These are phyloP conservation scores for Ophion costatus DNA, from an alignment of 2,888 invertebrate species.

Conservation along the genomic window DNA sequence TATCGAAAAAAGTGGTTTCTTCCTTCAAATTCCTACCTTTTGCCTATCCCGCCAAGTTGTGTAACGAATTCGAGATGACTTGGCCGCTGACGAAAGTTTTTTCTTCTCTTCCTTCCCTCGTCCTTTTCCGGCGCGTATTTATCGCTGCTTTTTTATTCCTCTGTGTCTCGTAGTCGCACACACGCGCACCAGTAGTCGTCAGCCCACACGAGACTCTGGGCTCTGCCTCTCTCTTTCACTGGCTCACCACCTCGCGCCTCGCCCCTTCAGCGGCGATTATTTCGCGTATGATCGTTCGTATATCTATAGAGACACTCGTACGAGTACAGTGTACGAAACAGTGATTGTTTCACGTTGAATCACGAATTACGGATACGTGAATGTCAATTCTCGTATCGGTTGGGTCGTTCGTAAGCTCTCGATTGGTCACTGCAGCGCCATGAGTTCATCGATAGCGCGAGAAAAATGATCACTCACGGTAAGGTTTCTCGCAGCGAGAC, in stretches of 20 bases:
- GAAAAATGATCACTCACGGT: slow-evolving; percentile 9
- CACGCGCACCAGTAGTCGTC: slow-evolving; percentile 34
- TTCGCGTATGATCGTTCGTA: not conserved
- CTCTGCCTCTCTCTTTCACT: slow-evolving; percentile 41
- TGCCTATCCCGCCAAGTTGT: slow-evolving; percentile 51
- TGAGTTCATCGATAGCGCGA: slow-evolving; percentile 69
- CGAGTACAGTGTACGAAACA: slow-evolving; percentile 20
- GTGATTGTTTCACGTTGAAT: slow-evolving; percentile 22
- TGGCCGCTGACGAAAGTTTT: not conserved
- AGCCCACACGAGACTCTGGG: slow-evolving; percentile 32
- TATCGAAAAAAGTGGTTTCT: not conserved
- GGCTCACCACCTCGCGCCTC: slow-evolving; percentile 36
- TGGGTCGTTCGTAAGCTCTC: slow-evolving; percentile 72
- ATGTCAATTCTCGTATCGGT: slow-evolving; percentile 41
- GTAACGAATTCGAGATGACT: slow-evolving; percentile 19
- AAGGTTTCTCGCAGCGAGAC: not conserved
- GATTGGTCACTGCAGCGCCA: slow-evolving; percentile 74
- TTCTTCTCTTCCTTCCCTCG: slow-evolving; percentile 35
- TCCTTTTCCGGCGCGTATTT: slow-evolving; percentile 14
- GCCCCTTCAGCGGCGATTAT: slow-evolving; percentile 50
- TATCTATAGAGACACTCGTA: not conserved
- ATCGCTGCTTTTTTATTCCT: slow-evolving; percentile 37
- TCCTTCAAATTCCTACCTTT: slow-evolving; percentile 33
- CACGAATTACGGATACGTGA: not conserved
- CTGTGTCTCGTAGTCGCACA: slow-evolving; percentile 28